These are phyloP conservation scores for Globia sparganii DNA, from an alignment of 2,888 invertebrate species.

Conservation along the genomic window DNA sequence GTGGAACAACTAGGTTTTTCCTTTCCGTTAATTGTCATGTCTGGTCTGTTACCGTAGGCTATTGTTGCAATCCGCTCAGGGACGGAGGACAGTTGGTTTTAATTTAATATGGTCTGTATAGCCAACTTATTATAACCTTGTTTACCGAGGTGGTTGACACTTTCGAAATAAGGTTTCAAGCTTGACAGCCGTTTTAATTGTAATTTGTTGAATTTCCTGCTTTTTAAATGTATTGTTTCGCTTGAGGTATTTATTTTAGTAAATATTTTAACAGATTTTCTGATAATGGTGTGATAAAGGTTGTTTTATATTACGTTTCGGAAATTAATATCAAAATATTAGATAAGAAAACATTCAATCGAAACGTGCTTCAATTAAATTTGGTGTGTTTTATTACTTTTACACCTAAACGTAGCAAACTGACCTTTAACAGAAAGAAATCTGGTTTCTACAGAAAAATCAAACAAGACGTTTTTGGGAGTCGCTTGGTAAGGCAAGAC, in stretches of 20 bases:
- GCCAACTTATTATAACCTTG: slow-evolving; percentile 34
- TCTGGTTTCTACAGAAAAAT: slow-evolving; percentile 32
- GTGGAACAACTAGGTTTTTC: slow-evolving; percentile 74
- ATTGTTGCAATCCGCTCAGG: slow-evolving; percentile 61
- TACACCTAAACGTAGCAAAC: slow-evolving; percentile 6
- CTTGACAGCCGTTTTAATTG: slow-evolving; percentile 35
- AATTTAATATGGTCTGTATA: slow-evolving; percentile 24
- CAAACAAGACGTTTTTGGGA: slow-evolving; percentile 41
- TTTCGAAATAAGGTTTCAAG: slow-evolving; percentile 50
- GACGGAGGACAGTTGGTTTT: slow-evolving; percentile 42
- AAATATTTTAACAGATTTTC: neutral
- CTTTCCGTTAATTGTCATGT: slow-evolving; percentile 81
- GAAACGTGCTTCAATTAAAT: slow-evolving; percentile 22
- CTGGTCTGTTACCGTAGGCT: slow-evolving; percentile 63
- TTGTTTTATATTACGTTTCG: slow-evolving; percentile 1
- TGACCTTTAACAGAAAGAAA: slow-evolving; percentile 53
- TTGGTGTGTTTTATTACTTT: slow-evolving; percentile 28
- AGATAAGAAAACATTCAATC: slow-evolving; percentile 18
- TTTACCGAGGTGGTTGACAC: slow-evolving; percentile 59
- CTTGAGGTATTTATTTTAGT: slow-evolving; percentile 5
- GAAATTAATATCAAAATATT: neutral
- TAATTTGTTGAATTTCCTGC: slow-evolving; percentile 50
- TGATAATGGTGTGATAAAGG: neutral
- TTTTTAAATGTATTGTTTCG: slow-evolving; percentile 30
- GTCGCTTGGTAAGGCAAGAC: slow-evolving; percentile 54